Evolutionary conservation across 92 coral and sea anemone species (phyloP), one percentile per base, ranked within the genome.

Genomic region (Porites cylindrica): DNA sequence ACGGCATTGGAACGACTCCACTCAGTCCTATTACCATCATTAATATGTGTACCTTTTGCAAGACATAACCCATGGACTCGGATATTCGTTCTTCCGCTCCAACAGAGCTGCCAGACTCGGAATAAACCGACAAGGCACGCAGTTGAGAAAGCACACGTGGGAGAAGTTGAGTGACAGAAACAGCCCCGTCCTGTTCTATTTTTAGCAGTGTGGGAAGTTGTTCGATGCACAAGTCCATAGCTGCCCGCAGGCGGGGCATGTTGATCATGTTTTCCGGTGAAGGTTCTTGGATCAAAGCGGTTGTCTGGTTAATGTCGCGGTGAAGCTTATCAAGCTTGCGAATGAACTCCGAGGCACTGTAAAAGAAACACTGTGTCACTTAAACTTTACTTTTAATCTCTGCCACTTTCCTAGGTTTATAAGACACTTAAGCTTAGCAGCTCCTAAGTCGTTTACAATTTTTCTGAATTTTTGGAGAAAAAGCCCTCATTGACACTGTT

Each of bases 101-200:
- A 26, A 87, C 76, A 16, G 90, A 76, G 79, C 95, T 95, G 61
- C 93, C 88, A 8, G 96, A 66, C 89, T 96, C 99, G 0, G 96
- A 94, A 78, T 92, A 92, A 82, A 93, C 91, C 26, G 99, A 96
- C 80, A 96, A 65, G 2, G 99, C 99, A 1, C 98, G 98, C 77
- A 96, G 87, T 88, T 96, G 99, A 18, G 99, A 96, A 70, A 96
- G 84, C 56, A 96, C 98, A 56, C 95, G 90, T n/a, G 99, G 98
- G 20, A 93, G 79, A 19, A 95, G 91, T 47, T 82, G 87, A 38
- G 84, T 84, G 75, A 89, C 89, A 51, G 96, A 86, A 56, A 74
- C 77, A 7, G 89, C 77, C 73, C 86, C 89, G 26, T 81, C 89
- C 29, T 85, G 78, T 59, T 93, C 96, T 26, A 95, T 80, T 71